Percentiles rank a stretch among this genome's conserved stretches.
Conservation (phyloP, 2,113 vertebrate species). For the Sciurus niger region DNA sequence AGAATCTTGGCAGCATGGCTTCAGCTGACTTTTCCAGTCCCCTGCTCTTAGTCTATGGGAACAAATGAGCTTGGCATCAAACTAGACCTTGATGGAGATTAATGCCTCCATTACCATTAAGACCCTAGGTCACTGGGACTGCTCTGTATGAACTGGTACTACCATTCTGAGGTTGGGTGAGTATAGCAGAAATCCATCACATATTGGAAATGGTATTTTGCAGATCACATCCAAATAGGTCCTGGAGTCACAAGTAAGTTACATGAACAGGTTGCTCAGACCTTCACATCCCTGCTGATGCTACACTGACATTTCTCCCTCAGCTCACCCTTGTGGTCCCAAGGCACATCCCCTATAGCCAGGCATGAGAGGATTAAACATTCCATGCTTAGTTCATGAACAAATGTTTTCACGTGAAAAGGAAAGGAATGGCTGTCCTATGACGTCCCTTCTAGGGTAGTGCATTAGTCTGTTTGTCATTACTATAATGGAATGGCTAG, state of each 20-base stretch:
- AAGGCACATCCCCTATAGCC: background rate
- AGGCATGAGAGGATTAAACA: background rate
- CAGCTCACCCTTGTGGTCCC: background rate
- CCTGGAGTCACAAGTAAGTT: background rate
- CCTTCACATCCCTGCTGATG: background rate
- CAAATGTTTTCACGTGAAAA: background rate
- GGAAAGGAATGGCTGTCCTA: background rate
- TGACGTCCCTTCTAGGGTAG: background rate
- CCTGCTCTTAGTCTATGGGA: background rate
- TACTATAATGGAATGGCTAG: background rate
- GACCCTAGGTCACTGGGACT: background rate
- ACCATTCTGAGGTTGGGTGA: background rate
- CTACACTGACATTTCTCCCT: background rate
- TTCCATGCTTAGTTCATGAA: background rate
- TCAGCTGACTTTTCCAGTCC: background rate
- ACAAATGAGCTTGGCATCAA: background rate
- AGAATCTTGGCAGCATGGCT: background rate
- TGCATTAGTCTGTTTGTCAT: background rate
- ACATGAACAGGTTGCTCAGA: background rate
- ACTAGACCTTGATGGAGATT: background rate
- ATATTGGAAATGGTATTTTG: background rate
- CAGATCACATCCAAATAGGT: background rate
- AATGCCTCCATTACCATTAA: background rate
- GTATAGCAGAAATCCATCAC: background rate
- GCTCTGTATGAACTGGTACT: background rate